Conservation (phyloP, 2,113 vertebrate genomes). For the Lophotis ruficrista region DNA sequence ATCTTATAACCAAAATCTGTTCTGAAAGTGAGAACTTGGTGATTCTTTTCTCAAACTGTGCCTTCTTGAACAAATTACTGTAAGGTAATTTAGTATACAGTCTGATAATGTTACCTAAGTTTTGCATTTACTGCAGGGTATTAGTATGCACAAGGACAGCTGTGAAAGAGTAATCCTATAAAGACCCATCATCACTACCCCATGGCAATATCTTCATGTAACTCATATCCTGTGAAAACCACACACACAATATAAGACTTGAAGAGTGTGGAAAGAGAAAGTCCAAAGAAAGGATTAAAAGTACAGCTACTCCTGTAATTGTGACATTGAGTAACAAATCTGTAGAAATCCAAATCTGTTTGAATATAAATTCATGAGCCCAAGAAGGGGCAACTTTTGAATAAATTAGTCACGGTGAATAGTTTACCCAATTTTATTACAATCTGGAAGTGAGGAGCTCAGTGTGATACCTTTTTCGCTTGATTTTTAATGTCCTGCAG, state of each 20-base stretch:
- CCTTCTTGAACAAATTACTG: not conserved
- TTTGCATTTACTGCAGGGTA: not conserved
- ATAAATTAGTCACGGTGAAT: slow-evolving; percentile 35
- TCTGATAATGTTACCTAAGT: not conserved
- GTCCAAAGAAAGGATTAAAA: not conserved
- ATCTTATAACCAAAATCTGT: not conserved
- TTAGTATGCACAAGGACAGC: not conserved
- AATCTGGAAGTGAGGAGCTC: not conserved
- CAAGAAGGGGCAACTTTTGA: not conserved
- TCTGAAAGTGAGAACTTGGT: not conserved
- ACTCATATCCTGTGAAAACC: not conserved
- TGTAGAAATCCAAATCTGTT: slow-evolving; percentile 8
- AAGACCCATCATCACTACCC: not conserved
- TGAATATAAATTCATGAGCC: slow-evolving; percentile 38
- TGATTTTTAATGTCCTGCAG: slow-evolving; percentile 29
- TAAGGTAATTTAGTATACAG: not conserved
- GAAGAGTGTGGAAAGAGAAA: not conserved
- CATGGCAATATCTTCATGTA: not conserved
- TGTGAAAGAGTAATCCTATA: not conserved
- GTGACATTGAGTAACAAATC: not conserved
- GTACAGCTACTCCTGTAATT: not conserved
- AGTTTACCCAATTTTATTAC: slow-evolving; percentile 32
- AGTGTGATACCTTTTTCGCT: not conserved
- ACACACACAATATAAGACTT: not conserved
- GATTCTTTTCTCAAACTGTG: not conserved